Conservation (phyloP, 1,140 invertebrate species). For the Ceratoteleas bidentatus region DNA sequence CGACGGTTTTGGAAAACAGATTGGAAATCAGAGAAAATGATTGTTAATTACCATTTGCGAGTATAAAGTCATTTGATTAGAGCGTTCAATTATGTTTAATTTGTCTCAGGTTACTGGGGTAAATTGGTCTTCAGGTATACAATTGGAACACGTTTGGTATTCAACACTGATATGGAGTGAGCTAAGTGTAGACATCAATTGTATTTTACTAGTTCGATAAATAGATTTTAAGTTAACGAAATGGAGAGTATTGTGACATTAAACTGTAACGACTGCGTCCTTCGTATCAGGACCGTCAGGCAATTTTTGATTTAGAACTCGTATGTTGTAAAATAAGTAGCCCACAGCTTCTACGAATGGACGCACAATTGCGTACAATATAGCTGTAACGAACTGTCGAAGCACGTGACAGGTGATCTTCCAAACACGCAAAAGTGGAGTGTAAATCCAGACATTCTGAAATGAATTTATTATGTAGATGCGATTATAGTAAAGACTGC, state of each 20-base stretch:
- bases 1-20: too few relatives aligned
- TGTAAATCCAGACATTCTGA: conserved; percentile 88
- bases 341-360: conserved; percentile 85
- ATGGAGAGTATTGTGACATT: conserved; percentile 45
- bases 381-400: conserved; percentile 82
- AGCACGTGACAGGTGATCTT: conserved; percentile 86
- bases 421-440: conserved; percentile 84
- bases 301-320: conserved; percentile 82
- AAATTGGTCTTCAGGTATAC: not conserved
- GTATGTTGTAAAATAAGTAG: conserved; percentile 85
- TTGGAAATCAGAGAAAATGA: too few relatives aligned
- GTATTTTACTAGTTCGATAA: conserved; percentile 31
- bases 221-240: conserved; percentile 13
- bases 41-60: too few relatives aligned
- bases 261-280: conserved; percentile 82
- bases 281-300: conserved; percentile 75
- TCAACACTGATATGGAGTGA: conserved; percentile 17
- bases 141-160: conserved; percentile 26
- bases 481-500: too few relatives aligned
- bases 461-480: not conserved
- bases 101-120: too few relatives aligned
- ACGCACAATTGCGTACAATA: conserved; percentile 84
- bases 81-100: too few relatives aligned
- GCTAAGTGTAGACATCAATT: conserved; percentile 43
- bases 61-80: too few relatives aligned